A percentile compares a stretch with the other conserved stretches of the same genome.
phyloP scores from a whole-genome alignment of 2,797 vertebrate genomes.

The Antrozous pallidus region DNA sequence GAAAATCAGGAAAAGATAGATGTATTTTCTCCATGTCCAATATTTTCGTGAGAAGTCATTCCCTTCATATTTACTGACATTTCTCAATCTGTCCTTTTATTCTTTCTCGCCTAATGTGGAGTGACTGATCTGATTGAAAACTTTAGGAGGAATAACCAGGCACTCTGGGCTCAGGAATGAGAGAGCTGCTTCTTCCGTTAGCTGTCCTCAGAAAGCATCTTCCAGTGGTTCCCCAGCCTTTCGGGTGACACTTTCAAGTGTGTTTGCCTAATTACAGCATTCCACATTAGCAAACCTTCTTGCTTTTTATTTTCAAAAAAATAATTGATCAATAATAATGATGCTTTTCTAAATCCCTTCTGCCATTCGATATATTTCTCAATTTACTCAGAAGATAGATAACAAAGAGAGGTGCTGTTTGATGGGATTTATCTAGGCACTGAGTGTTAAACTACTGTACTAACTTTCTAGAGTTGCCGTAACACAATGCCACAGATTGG shows the following conservation, averaged over 20 bases:
- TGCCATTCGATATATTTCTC: background rate
- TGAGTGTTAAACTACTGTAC: background rate
- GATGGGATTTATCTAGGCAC: background rate
- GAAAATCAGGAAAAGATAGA: background rate
- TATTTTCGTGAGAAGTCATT: background rate
- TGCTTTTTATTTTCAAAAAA: background rate
- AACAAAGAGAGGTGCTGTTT: background rate
- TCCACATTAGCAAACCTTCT: background rate
- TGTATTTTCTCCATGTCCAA: background rate
- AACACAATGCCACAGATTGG: background rate
- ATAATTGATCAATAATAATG: background rate
- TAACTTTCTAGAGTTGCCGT: background rate
- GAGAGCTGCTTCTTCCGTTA: background rate
- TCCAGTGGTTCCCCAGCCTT: fast-evolving
- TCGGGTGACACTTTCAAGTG: background rate
- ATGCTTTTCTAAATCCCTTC: background rate
- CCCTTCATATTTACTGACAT: background rate
- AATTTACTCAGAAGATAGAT: background rate
- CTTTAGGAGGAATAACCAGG: background rate
- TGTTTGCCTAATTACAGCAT: background rate
- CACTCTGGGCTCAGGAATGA: background rate
- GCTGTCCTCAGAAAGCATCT: background rate
- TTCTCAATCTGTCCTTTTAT: background rate
- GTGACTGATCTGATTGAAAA: background rate
- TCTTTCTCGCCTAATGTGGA: background rate